Evolutionary conservation across 2,888 invertebrate genomes (phyloP), one percentile per base, ranked within the genome.

Genomic region (Agrotis clavis): DNA sequence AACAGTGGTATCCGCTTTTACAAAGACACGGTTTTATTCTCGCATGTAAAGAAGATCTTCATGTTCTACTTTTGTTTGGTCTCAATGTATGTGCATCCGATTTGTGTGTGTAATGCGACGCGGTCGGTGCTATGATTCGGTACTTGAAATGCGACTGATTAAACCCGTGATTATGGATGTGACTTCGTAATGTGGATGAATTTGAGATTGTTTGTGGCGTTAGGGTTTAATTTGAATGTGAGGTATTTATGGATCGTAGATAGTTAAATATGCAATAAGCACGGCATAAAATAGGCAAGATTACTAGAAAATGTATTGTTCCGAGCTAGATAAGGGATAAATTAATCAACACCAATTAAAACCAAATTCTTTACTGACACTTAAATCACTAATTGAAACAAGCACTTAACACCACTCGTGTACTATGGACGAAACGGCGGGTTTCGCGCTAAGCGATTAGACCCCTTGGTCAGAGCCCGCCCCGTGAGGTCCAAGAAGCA

Each of bases 51-150:
- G 16, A 67, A 73, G 79, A 80, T 80, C 80, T 80, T 64, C 79
- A 82, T 79, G 65, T 35, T 79, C 79, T 62, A 80, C 79, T 80
- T 80, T 80, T 74, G 83, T 80, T 74, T 66, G 18, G 35, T 41
- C 60, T 53, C 69, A 80, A 80, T 80, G 67, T 80, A 80, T 80
- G 80, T 82, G 80, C 80, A 80, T 80, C 47, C 48, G 60, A 80
- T 82, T 80, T 80, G 80, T 80, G 51, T 82, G 25, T 70, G 66
- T 80, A 80, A 82, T 82, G 57, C 54, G 48, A 47, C 13, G 45
- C 53, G 47, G n/a, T 57, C 6, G 51, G 64, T 57, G 45, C 62
- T 74, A 35, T 53, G 69, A 77, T 71, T 59, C 62, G 72, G 67
- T 57, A 63, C 65, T 81, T 77, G 67, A 67, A 72, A 82, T 77